Percentiles rank a stretch among this genome's conserved stretches.
phyloP scores from a whole-genome alignment of 2,797 vertebrate genomes.

The Syngnathus rostellatus region DNA sequence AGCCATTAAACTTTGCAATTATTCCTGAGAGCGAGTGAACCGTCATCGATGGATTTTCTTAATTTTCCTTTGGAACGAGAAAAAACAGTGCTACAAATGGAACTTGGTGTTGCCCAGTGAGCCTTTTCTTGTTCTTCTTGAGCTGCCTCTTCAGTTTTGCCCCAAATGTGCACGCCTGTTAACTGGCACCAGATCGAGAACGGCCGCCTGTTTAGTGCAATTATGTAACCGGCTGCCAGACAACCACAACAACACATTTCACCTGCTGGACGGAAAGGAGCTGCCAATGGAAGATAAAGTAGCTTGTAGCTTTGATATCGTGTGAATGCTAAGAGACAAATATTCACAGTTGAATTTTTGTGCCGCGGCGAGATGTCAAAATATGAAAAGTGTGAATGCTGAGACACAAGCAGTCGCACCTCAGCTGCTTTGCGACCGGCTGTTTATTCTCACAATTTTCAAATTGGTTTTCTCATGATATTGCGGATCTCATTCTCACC shows the following conservation, averaged over 20 bases:
- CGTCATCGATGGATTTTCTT: constrained; percentile 8
- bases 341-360: not conserved
- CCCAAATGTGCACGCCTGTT: not conserved
- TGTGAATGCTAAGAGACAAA: not conserved
- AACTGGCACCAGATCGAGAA: not conserved
- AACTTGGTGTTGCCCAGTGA: not conserved
- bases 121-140: not conserved
- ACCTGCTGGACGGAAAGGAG: not conserved
- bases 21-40: not conserved
- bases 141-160: not conserved
- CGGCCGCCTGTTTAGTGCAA: not conserved
- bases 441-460: not conserved
- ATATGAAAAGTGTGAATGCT: not conserved
- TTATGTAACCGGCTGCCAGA: constrained; percentile 2
- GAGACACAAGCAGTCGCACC: not conserved
- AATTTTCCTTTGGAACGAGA: not conserved
- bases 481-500: not conserved
- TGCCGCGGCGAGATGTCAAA: not conserved
- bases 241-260: constrained; percentile 4
- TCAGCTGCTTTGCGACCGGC: not conserved
- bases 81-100: not conserved
- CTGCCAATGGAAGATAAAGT: not conserved
- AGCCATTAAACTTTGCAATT: constrained; percentile 36
- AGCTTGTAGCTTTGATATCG: not conserved
- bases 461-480: not conserved